Conservation (phyloP, 1,140 invertebrate species). For the Paraescarpia echinospica region DNA sequence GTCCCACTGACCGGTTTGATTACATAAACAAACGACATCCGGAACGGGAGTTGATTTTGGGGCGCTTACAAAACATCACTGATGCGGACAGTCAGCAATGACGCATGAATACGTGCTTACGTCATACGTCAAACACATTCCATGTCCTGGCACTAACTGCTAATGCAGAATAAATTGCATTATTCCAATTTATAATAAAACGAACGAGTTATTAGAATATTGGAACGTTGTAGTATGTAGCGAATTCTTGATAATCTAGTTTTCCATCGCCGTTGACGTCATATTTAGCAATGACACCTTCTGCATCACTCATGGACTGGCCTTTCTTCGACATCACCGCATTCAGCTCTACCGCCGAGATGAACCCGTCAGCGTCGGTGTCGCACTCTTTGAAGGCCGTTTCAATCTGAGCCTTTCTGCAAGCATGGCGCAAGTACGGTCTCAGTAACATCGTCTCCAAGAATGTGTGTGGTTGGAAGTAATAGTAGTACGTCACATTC, state of each 20-base stretch:
- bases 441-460: not conserved
- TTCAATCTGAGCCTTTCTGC: conserved; percentile 20
- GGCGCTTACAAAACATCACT: not conserved
- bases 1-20: not conserved
- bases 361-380: conserved; percentile 26
- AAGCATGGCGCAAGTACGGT: not conserved
- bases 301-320: conserved; percentile 31
- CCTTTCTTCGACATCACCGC: conserved; percentile 19
- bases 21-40: not conserved
- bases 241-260: conserved; percentile 42
- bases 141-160: not conserved
- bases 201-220: not conserved
- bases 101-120: not conserved
- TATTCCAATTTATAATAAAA: not conserved
- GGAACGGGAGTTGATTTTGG: not conserved
- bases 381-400: conserved; percentile 31
- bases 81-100: not conserved
- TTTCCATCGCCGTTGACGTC: conserved; percentile 36
- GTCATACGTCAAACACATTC: not conserved
- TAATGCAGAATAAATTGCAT: not conserved
- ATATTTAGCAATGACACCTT: conserved; percentile 36
- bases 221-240: conserved; percentile 20
- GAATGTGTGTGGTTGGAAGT: too few species aligned
- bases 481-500: too few species aligned
- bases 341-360: conserved; percentile 26